phyloP scores from a whole-genome alignment of 2,113 vertebrate species.

The Gallinago paraguaiae region DNA sequence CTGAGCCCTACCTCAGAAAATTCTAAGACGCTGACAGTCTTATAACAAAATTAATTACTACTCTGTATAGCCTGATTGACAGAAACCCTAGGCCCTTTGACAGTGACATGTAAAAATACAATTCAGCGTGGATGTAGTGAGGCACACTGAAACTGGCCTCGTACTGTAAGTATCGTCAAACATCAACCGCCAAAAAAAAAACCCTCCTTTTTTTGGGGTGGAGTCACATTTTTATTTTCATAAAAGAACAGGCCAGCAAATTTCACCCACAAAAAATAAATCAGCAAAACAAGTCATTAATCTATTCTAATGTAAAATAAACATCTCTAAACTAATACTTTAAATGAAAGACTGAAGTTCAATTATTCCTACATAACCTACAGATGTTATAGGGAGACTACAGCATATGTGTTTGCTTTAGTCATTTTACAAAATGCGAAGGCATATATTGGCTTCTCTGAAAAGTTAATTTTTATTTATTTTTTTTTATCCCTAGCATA shows the following conservation, averaged over 20 bases:
- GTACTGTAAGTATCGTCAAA: neutral
- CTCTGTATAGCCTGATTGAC: neutral
- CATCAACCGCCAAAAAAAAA: neutral
- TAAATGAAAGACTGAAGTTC: neutral
- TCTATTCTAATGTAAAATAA: neutral
- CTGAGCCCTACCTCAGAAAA: neutral
- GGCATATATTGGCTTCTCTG: neutral
- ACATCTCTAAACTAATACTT: neutral
- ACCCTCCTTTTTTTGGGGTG: neutral
- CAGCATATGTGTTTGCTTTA: neutral
- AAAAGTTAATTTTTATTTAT: neutral
- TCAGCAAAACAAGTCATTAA: neutral
- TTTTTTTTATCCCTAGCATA: neutral
- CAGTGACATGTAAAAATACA: neutral
- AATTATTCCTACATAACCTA: neutral
- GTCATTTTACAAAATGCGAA: neutral
- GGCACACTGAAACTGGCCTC: neutral
- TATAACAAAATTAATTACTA: conserved; percentile 47
- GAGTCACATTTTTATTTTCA: neutral
- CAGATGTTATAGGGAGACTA: neutral
- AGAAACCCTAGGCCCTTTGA: neutral
- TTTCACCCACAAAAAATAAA: neutral
- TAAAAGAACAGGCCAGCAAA: neutral
- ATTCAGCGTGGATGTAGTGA: neutral
- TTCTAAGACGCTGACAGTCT: neutral